Percentiles rank a stretch among this genome's conserved stretches.
Evolutionary conservation across 2,888 invertebrate genomes (phyloP).

Genomic region (Mellilla xanthometata): DNA sequence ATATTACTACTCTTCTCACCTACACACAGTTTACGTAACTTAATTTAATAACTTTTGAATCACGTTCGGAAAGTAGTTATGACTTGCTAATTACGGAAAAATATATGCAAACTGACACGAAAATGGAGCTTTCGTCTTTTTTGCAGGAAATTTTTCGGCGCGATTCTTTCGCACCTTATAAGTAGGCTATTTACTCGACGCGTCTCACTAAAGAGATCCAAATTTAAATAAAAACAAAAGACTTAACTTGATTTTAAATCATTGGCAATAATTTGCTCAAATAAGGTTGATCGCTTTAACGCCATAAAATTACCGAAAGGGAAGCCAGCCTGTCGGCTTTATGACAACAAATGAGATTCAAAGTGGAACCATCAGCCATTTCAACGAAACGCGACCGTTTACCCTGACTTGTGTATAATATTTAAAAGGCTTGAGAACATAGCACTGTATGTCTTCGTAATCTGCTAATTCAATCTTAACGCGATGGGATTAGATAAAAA

Average conservation of each 20-base stretch:
- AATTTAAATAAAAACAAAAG: conserved; percentile 12
- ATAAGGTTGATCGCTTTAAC: conserved; percentile 33
- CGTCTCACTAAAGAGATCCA: conserved; percentile 1
- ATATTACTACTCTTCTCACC: no score
- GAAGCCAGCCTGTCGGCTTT: conserved; percentile 38
- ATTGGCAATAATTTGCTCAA: conserved; percentile 29
- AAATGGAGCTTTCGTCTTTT: no score
- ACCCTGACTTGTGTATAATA: background rate
- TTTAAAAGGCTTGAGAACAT: conserved; percentile 1
- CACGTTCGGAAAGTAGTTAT: no score
- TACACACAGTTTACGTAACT: no score
- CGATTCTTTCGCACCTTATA: background rate
- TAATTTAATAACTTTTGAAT: no score
- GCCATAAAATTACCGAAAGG: conserved; percentile 37
- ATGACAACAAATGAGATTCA: conserved; percentile 38
- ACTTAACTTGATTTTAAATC: conserved; percentile 2
- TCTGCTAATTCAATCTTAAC: conserved; percentile 46
- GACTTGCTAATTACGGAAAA: no score
- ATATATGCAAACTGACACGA: no score
- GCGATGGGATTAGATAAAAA: background rate
- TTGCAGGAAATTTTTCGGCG: no score
- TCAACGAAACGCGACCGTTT: conserved; percentile 20
- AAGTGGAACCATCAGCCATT: conserved; percentile 27
- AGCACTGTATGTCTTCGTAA: conserved; percentile 35
- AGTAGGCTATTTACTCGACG: conserved; percentile 1